These are phyloP conservation scores for Nezara viridula DNA, from an alignment of 2,888 invertebrate genomes.

Conservation along the genomic window DNA sequence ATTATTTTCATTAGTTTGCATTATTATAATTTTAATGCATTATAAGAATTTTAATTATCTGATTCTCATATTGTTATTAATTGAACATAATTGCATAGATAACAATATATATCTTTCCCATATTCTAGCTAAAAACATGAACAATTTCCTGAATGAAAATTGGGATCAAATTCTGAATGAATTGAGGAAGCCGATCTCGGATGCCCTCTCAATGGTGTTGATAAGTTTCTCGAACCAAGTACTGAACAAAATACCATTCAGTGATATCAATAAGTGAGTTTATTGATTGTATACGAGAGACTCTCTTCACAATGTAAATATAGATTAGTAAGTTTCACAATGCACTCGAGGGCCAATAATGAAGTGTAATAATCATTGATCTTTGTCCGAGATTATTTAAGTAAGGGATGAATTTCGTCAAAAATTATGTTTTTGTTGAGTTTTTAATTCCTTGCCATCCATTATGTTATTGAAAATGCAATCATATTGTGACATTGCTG, in stretches of 20 bases:
- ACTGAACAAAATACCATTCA: background rate
- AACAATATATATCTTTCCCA: background rate
- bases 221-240: background rate
- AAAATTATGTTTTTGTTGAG: background rate
- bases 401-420: background rate
- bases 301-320: background rate
- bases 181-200: conserved; percentile 6
- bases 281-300: background rate
- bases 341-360: background rate
- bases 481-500: background rate
- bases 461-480: background rate
- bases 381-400: background rate
- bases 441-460: background rate
- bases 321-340: background rate
- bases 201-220: background rate
- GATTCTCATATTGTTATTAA: background rate
- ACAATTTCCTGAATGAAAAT: background rate
- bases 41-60: background rate
- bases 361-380: background rate
- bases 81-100: background rate
- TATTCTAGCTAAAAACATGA: background rate
- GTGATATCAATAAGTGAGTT: background rate
- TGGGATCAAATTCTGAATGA: background rate
- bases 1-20: no score
- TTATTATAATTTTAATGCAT: no score